phyloP scores from a whole-genome alignment of 2,888 invertebrate species.

The Sipha maydis region DNA sequence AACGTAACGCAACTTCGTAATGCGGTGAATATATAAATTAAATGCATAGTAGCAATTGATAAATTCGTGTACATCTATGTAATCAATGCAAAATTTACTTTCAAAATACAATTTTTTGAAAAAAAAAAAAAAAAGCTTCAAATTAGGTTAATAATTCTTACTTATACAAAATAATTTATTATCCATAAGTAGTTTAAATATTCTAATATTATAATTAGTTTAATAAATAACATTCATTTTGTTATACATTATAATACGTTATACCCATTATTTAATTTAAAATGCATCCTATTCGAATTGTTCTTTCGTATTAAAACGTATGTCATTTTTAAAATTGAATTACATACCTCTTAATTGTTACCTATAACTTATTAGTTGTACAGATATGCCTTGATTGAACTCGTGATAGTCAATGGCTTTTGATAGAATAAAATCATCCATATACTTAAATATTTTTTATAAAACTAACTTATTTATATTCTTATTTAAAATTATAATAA shows the following conservation, averaged over 20 bases:
- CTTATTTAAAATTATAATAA: too few relatives aligned
- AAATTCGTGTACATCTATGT: neutral
- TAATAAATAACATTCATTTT: neutral
- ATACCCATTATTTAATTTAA: too few relatives aligned
- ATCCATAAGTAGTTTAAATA: neutral
- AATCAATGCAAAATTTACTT: neutral
- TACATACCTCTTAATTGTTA: too few relatives aligned
- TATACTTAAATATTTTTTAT: too few relatives aligned
- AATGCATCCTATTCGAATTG: too few relatives aligned
- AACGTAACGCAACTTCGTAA: conserved; percentile 13
- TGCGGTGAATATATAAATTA: conserved; percentile 30
- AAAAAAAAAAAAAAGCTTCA: neutral
- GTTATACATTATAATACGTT: neutral
- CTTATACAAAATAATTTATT: neutral
- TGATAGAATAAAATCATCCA: too few relatives aligned
- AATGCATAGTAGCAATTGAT: conserved; percentile 29
- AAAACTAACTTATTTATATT: too few relatives aligned
- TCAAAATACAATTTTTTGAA: neutral
- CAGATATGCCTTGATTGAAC: too few relatives aligned
- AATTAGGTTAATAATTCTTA: neutral
- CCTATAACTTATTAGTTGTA: too few relatives aligned
- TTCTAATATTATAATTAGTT: neutral
- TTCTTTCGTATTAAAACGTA: neutral
- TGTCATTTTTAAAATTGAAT: neutral
- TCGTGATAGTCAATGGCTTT: too few relatives aligned